A percentile compares a stretch with the other conserved stretches of the same genome.
These are phyloP conservation scores for Pseudotriccus pelzelni DNA, from an alignment of 2,797 vertebrate genomes.

Conservation along the genomic window DNA sequence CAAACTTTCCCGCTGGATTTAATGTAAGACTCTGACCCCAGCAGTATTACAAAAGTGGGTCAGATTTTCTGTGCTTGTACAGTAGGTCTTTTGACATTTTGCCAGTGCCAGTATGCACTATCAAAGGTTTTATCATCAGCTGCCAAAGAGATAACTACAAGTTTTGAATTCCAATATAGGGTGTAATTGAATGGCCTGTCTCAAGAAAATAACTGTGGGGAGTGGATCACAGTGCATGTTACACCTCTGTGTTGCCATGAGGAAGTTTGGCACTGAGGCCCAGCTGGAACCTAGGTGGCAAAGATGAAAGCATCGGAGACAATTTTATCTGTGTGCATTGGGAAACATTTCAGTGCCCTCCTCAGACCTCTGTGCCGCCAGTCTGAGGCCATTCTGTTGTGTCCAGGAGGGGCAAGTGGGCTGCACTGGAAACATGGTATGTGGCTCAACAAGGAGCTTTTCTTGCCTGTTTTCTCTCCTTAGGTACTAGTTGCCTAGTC, in stretches of 20 bases:
- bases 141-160: conserved; percentile 63
- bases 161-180: conserved; percentile 63
- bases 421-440: not conserved
- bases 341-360: not conserved
- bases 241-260: not conserved
- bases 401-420: not conserved
- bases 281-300: not conserved
- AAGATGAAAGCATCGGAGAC: not conserved
- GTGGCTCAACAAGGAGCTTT: not conserved
- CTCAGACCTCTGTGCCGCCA: not conserved
- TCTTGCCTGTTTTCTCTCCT: not conserved
- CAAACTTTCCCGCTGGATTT: conserved; percentile 63
- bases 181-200: conserved; percentile 3
- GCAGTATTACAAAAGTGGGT: conserved; percentile 66
- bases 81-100: conserved; percentile 66
- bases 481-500: not conserved
- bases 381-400: accelerated
- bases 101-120: conserved; percentile 37
- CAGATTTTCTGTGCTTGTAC: conserved; percentile 53
- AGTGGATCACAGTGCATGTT: not conserved
- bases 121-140: conserved; percentile 56
- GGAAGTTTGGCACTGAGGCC: not conserved
- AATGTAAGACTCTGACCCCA: conserved; percentile 68
- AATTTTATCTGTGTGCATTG: not conserved
- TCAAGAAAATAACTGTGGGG: conserved; percentile 17